A percentile compares a stretch with the other conserved stretches of the same genome.
These are phyloP conservation scores for Triplophysa siluroides DNA, from an alignment of 2,113 vertebrate genomes.

Conservation along the genomic window DNA sequence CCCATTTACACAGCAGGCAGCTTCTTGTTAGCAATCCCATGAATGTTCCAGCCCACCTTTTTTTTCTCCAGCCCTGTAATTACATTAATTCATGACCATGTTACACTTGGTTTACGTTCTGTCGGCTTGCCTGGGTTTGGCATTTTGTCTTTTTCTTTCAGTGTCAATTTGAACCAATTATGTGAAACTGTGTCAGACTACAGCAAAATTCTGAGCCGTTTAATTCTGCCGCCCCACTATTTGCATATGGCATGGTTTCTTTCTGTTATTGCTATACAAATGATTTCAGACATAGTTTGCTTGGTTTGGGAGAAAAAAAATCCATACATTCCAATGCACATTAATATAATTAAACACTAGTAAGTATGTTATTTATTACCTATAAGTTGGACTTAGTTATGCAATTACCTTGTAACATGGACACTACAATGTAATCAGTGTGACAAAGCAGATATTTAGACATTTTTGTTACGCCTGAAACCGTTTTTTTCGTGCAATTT, in stretches of 20 bases:
- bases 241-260: too few relatives aligned
- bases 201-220: neutral
- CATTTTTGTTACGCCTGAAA: neutral
- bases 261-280: too few relatives aligned
- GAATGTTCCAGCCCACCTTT: constrained; percentile 5
- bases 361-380: neutral
- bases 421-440: neutral
- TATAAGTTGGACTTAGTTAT: neutral
- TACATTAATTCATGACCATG: constrained; percentile 17
- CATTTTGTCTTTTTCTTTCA: neutral
- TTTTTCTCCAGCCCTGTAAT: constrained; percentile 28
- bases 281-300: neutral
- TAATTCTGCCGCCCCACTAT: neutral
- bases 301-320: neutral
- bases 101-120: constrained; percentile 4
- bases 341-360: constrained; percentile 9
- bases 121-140: constrained; percentile 21
- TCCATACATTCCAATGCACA: neutral
- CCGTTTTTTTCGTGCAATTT: neutral
- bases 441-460: neutral
- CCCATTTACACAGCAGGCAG: neutral
- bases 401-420: neutral
- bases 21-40: neutral
- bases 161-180: constrained; percentile 7
- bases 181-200: neutral